phyloP scores from a whole-genome alignment of 2,888 invertebrate genomes.

The Drosophila cracens region DNA sequence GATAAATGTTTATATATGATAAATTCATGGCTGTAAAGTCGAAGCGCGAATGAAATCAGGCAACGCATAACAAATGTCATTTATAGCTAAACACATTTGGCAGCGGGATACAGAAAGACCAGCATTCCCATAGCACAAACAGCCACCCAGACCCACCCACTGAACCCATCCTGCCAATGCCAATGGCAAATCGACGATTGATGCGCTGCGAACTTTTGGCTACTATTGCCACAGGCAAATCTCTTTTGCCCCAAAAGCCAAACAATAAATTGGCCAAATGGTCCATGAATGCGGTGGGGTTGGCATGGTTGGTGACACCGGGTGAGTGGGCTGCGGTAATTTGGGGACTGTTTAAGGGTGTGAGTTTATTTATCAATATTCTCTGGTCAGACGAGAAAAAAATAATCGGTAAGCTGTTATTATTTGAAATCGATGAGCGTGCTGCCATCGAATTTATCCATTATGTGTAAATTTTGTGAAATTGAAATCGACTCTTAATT shows the following conservation, averaged over 20 bases:
- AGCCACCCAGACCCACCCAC: not conserved
- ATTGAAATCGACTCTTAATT: slow-evolving; percentile 59
- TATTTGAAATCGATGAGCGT: slow-evolving; percentile 56
- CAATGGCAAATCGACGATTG: slow-evolving; percentile 72
- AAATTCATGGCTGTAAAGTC: slow-evolving; percentile 60
- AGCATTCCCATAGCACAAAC: not conserved
- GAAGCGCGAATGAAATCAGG: slow-evolving; percentile 74
- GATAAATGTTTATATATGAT: slow-evolving; percentile 66
- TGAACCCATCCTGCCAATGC: not conserved
- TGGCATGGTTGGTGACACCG: not conserved
- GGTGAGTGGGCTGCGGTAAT: not conserved
- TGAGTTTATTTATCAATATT: slow-evolving; percentile 81
- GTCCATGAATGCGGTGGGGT: slow-evolving; percentile 55
- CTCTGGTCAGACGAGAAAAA: slow-evolving; percentile 57
- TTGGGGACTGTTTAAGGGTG: not conserved
- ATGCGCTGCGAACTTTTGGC: slow-evolving; percentile 70
- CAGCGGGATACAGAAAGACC: slow-evolving; percentile 1
- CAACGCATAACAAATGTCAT: slow-evolving; percentile 78
- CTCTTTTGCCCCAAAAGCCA: slow-evolving; percentile 40
- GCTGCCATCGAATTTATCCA: slow-evolving; percentile 9
- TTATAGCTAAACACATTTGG: slow-evolving; percentile 66
- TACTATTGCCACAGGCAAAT: slow-evolving; percentile 47
- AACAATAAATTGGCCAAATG: slow-evolving; percentile 75
- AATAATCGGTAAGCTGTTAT: slow-evolving; percentile 61
- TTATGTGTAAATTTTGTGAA: slow-evolving; percentile 15